phyloP scores from a whole-genome alignment of 2,113 vertebrate genomes.

The Lucifuga dentata region DNA sequence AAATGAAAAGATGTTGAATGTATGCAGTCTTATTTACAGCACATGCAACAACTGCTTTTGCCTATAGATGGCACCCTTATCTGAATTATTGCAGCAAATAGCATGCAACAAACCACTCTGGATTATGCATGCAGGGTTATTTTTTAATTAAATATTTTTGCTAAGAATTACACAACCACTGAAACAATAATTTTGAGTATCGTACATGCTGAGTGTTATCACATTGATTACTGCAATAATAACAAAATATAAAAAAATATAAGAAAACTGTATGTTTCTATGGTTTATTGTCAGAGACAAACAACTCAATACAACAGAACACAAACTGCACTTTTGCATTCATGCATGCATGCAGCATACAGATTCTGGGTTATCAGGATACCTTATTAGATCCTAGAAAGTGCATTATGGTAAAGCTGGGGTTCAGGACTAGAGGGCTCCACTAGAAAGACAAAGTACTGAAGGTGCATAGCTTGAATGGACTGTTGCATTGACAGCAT shows the following conservation, averaged over 20 bases:
- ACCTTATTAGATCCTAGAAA: slow-evolving; percentile 99
- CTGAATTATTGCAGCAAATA: slow-evolving; percentile 23
- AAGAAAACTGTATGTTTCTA: slow-evolving; percentile 17
- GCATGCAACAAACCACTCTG: slow-evolving; percentile 24
- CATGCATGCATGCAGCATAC: slow-evolving; percentile 86
- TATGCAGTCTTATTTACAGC: neutral
- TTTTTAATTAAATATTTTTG: neutral
- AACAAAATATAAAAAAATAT: no score
- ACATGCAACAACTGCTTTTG: slow-evolving; percentile 36
- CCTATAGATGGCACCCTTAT: slow-evolving; percentile 72
- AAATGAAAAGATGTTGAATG: neutral
- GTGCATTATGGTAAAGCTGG: slow-evolving; percentile 99
- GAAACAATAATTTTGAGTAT: no score
- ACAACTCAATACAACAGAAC: slow-evolving; percentile 30
- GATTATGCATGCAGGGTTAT: slow-evolving; percentile 28
- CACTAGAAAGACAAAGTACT: slow-evolving; percentile 90
- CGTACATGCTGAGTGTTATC: no score
- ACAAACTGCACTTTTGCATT: slow-evolving; percentile 46
- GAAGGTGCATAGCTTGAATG: slow-evolving; percentile 65
- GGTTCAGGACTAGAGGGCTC: slow-evolving; percentile 99
- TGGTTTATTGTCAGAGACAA: slow-evolving; percentile 41
- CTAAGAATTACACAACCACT: no score
- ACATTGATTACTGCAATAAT: no score
- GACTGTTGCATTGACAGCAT: slow-evolving; percentile 28
- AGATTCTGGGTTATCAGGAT: slow-evolving; percentile 75